Percentiles rank a stretch among this genome's conserved stretches.
Conservation (phyloP, 2,797 vertebrate genomes). For the Chelonia mydas region DNA sequence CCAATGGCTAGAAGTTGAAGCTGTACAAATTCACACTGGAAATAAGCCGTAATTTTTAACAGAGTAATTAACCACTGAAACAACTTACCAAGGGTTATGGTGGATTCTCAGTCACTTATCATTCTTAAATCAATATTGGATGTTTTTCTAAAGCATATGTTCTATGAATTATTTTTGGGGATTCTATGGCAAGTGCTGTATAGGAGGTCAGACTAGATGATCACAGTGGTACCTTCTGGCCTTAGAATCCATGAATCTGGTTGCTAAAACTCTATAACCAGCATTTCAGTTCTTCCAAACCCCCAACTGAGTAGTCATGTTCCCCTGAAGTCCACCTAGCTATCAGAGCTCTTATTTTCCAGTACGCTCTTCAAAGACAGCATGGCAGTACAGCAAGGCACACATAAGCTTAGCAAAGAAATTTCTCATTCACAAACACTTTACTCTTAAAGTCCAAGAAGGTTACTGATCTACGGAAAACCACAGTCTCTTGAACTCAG, state of each 20-base stretch:
- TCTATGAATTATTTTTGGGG: neutral
- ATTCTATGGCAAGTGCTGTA: neutral
- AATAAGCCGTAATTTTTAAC: neutral
- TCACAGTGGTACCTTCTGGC: neutral
- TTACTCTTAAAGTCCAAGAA: neutral
- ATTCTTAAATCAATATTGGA: neutral
- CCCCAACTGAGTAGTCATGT: neutral
- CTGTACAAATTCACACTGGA: neutral
- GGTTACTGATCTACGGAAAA: neutral
- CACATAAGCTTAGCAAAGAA: neutral
- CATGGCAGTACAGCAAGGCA: neutral
- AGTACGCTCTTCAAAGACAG: neutral
- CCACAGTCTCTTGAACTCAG: rapidly evolving
- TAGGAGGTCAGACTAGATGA: neutral
- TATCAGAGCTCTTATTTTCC: neutral
- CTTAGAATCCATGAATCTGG: neutral
- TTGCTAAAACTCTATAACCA: neutral
- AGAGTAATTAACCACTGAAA: neutral
- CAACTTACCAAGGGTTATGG: neutral
- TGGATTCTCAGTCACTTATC: neutral
- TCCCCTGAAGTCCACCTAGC: neutral
- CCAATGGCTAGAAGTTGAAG: neutral
- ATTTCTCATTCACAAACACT: neutral
- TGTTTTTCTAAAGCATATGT: neutral
- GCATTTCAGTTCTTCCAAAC: neutral